Evolutionary conservation across 2,888 invertebrate genomes (phyloP).

Genomic region (Tenodera sinensis): DNA sequence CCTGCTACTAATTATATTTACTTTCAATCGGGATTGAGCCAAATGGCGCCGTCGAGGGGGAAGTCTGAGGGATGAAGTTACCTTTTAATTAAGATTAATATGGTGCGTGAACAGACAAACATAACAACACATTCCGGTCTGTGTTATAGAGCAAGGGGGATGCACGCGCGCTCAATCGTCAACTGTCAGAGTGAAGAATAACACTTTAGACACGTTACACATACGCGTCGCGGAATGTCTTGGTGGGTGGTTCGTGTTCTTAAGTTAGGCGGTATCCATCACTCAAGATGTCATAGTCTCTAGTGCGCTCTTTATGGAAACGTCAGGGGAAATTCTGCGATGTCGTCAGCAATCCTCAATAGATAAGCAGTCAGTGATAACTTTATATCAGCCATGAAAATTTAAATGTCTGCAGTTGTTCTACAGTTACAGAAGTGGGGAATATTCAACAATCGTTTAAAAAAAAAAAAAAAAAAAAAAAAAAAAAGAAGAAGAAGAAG

Average conservation of each 20-base stretch:
- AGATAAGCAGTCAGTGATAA: too few species aligned
- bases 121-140: not conserved
- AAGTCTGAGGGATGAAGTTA: not conserved
- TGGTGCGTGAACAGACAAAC: not conserved
- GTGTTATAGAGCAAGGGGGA: not conserved
- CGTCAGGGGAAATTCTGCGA: too few species aligned
- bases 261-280: not conserved
- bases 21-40: not conserved
- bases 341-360: too few species aligned
- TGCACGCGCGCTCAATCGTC: not conserved
- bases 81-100: not conserved
- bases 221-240: not conserved
- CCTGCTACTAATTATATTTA: not conserved
- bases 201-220: not conserved
- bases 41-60: not conserved
- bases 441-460: too few species aligned
- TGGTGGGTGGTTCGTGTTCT: not conserved
- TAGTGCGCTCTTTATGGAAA: too few species aligned
- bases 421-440: too few species aligned
- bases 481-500: too few species aligned
- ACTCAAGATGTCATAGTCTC: not conserved
- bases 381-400: too few species aligned
- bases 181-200: not conserved
- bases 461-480: too few species aligned
- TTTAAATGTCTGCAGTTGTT: too few species aligned